A percentile compares a stretch with the other conserved stretches of the same genome.
Conservation (phyloP, 2,113 vertebrate genomes). For the Heterotis niloticus region DNA sequence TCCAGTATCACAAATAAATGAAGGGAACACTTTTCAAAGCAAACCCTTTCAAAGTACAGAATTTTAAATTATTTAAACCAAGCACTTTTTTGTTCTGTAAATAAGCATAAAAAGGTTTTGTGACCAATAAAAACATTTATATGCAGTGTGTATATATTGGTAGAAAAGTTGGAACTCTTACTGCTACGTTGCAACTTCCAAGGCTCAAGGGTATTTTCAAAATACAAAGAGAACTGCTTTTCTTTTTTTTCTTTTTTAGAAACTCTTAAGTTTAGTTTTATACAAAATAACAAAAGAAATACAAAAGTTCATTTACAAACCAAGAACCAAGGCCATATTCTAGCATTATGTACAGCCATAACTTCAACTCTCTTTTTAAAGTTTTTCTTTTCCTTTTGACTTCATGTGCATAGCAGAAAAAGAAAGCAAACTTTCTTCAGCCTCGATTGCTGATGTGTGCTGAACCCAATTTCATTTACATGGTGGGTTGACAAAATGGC, state of each 20-base stretch:
- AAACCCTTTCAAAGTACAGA: constrained; percentile 77
- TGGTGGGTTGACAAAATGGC: constrained; percentile 54
- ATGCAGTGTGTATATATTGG: constrained; percentile 70
- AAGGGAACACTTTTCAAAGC: constrained; percentile 83
- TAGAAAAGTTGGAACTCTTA: constrained; percentile 96
- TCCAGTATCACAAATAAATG: constrained; percentile 98
- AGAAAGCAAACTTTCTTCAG: constrained; percentile 52
- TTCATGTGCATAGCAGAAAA: constrained; percentile 85
- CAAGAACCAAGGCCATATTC: constrained; percentile 91
- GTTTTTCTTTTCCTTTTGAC: constrained; percentile 37
- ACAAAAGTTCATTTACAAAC: constrained; percentile 99
- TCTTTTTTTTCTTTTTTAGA: constrained; percentile 66
- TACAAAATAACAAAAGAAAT: constrained; percentile 99
- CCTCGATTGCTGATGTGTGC: constrained; percentile 48
- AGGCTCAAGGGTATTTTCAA: constrained; percentile 94
- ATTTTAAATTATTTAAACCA: constrained; percentile 88
- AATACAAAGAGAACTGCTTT: constrained; percentile 93
- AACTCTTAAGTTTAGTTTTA: constrained; percentile 75
- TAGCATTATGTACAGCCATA: constrained; percentile 90
- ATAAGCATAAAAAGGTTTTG: constrained; percentile 89
- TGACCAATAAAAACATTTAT: constrained; percentile 93
- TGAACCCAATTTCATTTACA: constrained; percentile 59
- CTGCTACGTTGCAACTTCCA: constrained; percentile 92
- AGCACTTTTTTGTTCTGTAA: constrained; percentile 79
- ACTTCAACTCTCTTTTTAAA: constrained; percentile 61